Evolutionary conservation across 2,888 invertebrate species (phyloP), one percentile per base, ranked within the genome.

Genomic region (Ennomos quercinarius): DNA sequence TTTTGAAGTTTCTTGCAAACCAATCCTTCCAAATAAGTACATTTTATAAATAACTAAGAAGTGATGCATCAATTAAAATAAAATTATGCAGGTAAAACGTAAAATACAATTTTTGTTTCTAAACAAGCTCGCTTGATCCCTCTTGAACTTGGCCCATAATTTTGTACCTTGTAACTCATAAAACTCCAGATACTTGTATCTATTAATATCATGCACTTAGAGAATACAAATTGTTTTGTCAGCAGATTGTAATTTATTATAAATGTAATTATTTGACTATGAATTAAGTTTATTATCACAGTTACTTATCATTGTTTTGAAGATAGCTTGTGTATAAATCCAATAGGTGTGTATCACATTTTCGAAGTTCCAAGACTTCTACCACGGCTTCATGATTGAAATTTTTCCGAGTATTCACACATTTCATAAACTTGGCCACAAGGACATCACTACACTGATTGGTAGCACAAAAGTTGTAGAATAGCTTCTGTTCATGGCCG

Each of bases 401-500:
- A 62, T 78, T 82, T 45, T 76, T 87, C 65, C 92, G 86, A 11
- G 63, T 77, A 71, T 93, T 93, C 1, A 75, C 59, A 68, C 81
- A 74, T 72, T 87, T 84, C 55, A 71, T 68, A 70, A 86, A 91
- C 45, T 83, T 76, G 13, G 80, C 85, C 27, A 86, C 76, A 34
- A 92, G 73, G 49, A 86, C 71, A 66, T 88, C 75, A 52, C 77
- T 76, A 36, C 69, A 84, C 73, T 89, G 88, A 68, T 80, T 86
- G 47, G 71, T 77, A 40, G 78, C 67, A 73, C 93, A 93, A 70
- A 91, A 92, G 65, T 89, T 82, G 71, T 93, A 93, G 76, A 93
- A 93, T 39, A 91, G 57, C 70, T 86, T 87, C 73, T 93, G 89
- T 70, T 91, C 87, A 64, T 69, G 76, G 37, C 68, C 72, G 65